Evolutionary conservation across 2,888 invertebrate species (phyloP).

Genomic region (Lepeophtheirus nordmannii): DNA sequence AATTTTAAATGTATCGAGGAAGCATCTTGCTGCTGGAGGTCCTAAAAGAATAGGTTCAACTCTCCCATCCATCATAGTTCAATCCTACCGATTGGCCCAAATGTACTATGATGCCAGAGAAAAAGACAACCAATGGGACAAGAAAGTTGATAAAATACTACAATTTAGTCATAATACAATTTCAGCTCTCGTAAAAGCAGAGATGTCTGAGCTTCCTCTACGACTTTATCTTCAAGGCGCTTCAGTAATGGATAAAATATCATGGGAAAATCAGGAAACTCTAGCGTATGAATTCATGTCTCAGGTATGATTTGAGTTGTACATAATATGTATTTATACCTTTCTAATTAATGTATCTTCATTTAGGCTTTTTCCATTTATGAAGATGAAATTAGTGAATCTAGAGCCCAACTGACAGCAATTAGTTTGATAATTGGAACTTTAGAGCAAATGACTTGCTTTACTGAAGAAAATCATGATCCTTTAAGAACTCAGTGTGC

Average conservation of each 20-base stretch:
- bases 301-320: slow-evolving; percentile 40
- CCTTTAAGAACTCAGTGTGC: slow-evolving; percentile 91
- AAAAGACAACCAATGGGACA: slow-evolving; percentile 91
- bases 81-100: slow-evolving; percentile 54
- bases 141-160: slow-evolving; percentile 93
- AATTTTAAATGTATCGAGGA: slow-evolving; percentile 71
- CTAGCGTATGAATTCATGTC: slow-evolving; percentile 97
- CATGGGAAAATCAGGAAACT: slow-evolving; percentile 85
- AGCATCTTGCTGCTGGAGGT: slow-evolving; percentile 79
- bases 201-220: slow-evolving; percentile 78
- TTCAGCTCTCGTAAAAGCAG: slow-evolving; percentile 80
- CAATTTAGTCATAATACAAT: slow-evolving; percentile 95
- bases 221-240: slow-evolving; percentile 79
- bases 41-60: slow-evolving; percentile 71
- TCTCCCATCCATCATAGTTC: slow-evolving; percentile 83
- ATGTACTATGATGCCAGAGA: not conserved
- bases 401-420: slow-evolving; percentile 86
- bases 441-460: slow-evolving; percentile 65
- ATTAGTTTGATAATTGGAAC: slow-evolving; percentile 89
- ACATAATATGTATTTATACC: not conserved
- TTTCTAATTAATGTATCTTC: not conserved
- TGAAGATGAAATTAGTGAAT: slow-evolving; percentile 95
- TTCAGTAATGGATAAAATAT: slow-evolving; percentile 73
- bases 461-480: slow-evolving; percentile 89
- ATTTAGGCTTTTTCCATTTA: slow-evolving; percentile 81